A percentile compares a stretch with the other conserved stretches of the same genome.
Conservation (phyloP, 2,888 invertebrate species). For the Pristionchus arcanus region DNA sequence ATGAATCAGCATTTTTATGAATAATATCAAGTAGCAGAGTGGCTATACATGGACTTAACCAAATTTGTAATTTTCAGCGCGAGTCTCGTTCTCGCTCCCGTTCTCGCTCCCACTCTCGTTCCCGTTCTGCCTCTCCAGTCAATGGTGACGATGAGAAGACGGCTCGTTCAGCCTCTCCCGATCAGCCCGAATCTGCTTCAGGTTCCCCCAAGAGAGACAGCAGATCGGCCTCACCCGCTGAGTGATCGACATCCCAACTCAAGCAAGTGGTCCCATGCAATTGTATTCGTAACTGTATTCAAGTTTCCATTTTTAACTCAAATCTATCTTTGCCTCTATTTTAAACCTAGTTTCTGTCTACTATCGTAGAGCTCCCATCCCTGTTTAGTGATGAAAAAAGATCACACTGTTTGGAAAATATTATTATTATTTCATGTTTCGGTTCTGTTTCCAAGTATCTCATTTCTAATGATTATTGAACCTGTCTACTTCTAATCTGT, state of each 20-base stretch:
- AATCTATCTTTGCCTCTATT: not conserved
- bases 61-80: not conserved
- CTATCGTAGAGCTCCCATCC: conserved; percentile 12
- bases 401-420: conserved; percentile 29
- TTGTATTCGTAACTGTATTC: conserved; percentile 37
- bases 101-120: conserved; percentile 18
- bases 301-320: conserved; percentile 2
- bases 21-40: too few species aligned
- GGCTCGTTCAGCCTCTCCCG: not conserved
- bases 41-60: not conserved
- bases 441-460: conserved; percentile 15
- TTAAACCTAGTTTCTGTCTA: not conserved
- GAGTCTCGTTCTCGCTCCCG: conserved; percentile 46
- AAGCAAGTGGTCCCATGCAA: not conserved
- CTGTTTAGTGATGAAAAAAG: conserved; percentile 2
- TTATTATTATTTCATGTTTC: conserved; percentile 33
- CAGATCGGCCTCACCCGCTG: conserved; percentile 34
- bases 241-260: not conserved
- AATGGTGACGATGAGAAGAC: conserved; percentile 33
- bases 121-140: conserved; percentile 42
- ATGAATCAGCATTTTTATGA: not conserved
- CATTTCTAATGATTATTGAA: not conserved
- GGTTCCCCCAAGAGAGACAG: conserved; percentile 40
- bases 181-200: not conserved
- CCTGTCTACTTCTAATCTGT: conserved; percentile 25